Conservation (phyloP, 2,888 invertebrate species). For the Gnatocerus cornutus region DNA sequence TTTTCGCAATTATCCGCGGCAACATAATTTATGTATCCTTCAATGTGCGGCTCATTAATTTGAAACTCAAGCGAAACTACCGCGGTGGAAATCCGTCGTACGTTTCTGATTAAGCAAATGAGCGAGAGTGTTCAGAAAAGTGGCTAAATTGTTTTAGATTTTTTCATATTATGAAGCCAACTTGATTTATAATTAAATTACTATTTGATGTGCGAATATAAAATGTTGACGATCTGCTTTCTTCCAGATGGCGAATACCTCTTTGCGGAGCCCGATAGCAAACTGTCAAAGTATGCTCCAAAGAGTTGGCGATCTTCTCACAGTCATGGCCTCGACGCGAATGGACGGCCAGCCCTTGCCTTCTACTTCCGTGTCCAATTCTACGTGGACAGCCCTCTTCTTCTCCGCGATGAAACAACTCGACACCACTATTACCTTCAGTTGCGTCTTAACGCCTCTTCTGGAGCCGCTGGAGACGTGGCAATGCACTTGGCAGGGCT, state of each 20-base stretch:
- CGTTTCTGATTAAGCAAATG: too few species aligned
- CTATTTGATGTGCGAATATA: too few species aligned
- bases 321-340: conserved; percentile 92
- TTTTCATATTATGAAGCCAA: too few species aligned
- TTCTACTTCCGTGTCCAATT: conserved; percentile 94
- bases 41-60: not conserved
- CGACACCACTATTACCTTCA: conserved; percentile 96
- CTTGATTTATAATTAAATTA: too few species aligned
- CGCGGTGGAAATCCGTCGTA: too few species aligned
- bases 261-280: conserved; percentile 95
- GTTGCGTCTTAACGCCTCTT: conserved; percentile 89
- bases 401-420: conserved; percentile 92
- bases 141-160: too few species aligned
- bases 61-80: too few species aligned
- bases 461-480: conserved; percentile 78
- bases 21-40: not conserved
- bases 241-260: conserved; percentile 93
- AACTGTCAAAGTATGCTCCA: conserved; percentile 96
- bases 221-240: too few species aligned
- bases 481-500: conserved; percentile 85
- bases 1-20: not conserved
- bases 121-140: too few species aligned
- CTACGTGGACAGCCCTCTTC: conserved; percentile 93
- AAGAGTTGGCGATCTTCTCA: conserved; percentile 97
- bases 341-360: conserved; percentile 90